A percentile compares a stretch with the other conserved stretches of the same genome.
Evolutionary conservation across 1,140 invertebrate genomes (phyloP).

Genomic region (Lordiphosa mommai): DNA sequence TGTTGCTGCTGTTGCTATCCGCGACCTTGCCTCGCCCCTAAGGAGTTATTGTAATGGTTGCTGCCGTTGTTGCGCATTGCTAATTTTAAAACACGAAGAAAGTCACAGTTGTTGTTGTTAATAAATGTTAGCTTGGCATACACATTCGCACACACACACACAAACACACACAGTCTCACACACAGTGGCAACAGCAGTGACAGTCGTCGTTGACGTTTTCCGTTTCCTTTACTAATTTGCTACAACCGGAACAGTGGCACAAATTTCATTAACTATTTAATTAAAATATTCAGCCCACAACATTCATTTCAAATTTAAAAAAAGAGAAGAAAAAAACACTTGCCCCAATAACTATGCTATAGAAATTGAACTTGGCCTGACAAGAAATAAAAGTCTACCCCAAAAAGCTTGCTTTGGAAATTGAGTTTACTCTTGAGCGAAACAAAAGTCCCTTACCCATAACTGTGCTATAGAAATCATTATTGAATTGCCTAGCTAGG

Average conservation of each 20-base stretch:
- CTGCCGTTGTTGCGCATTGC: slow-evolving; percentile 26
- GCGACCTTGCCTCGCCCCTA: slow-evolving; percentile 10
- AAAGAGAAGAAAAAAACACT: too few relatives aligned
- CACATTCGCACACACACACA: slow-evolving; percentile 7
- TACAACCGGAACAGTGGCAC: slow-evolving; percentile 36
- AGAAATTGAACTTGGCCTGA: too few relatives aligned
- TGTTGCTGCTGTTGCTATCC: slow-evolving; percentile 4
- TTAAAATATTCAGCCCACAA: slow-evolving; percentile 3
- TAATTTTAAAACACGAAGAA: slow-evolving; percentile 35
- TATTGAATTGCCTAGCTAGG: too few relatives aligned
- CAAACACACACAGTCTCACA: slow-evolving; percentile 1
- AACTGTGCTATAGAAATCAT: too few relatives aligned
- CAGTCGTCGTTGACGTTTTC: slow-evolving; percentile 56
- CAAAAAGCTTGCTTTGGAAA: too few relatives aligned
- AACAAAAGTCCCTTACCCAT: too few relatives aligned
- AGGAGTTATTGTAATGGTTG: slow-evolving; percentile 24
- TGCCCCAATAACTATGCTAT: too few relatives aligned
- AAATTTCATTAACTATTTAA: slow-evolving; percentile 5
- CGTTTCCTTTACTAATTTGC: slow-evolving; percentile 65
- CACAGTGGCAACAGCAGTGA: slow-evolving; percentile 29
- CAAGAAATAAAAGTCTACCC: too few relatives aligned
- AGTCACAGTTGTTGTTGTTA: slow-evolving; percentile 15
- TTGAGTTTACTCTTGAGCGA: too few relatives aligned
- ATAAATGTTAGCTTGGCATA: background rate
- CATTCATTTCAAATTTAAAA: too few relatives aligned